Evolutionary conservation across 2,888 invertebrate species (phyloP).

Genomic region (Thereva unica): DNA sequence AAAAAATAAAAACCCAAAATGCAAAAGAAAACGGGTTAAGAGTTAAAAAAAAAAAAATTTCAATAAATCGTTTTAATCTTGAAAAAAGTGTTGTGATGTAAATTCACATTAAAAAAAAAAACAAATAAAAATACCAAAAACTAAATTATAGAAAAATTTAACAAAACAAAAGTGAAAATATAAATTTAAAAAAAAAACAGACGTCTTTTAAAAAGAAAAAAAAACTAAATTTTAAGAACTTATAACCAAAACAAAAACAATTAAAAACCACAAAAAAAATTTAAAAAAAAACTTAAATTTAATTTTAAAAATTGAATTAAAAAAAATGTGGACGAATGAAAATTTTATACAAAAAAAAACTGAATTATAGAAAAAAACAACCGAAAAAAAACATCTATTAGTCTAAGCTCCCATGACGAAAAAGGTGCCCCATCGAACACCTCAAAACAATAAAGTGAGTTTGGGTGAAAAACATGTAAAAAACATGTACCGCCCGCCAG

Average conservation of each 20-base stretch:
- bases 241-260: conserved; percentile 17
- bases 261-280: too few species aligned
- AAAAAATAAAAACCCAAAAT: conserved; percentile 41
- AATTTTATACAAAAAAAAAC: conserved; percentile 25
- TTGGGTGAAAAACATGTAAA: too few species aligned
- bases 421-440: too few species aligned
- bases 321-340: not conserved
- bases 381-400: conserved; percentile 47
- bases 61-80: conserved; percentile 44
- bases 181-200: conserved; percentile 1
- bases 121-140: conserved; percentile 15
- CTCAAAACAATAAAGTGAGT: too few species aligned
- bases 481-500: too few species aligned
- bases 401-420: too few species aligned
- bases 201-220: conserved; percentile 24
- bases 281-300: too few species aligned
- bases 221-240: conserved; percentile 15
- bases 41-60: conserved; percentile 49
- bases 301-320: too few species aligned
- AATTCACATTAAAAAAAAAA: conserved; percentile 42
- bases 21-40: conserved; percentile 40
- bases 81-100: conserved; percentile 54
- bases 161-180: conserved; percentile 6
- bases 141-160: conserved; percentile 13
- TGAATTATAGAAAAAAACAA: conserved; percentile 36